Evolutionary conservation across 2,888 invertebrate species (phyloP), one percentile per base, ranked within the genome.

Genomic region (Automeris io): DNA sequence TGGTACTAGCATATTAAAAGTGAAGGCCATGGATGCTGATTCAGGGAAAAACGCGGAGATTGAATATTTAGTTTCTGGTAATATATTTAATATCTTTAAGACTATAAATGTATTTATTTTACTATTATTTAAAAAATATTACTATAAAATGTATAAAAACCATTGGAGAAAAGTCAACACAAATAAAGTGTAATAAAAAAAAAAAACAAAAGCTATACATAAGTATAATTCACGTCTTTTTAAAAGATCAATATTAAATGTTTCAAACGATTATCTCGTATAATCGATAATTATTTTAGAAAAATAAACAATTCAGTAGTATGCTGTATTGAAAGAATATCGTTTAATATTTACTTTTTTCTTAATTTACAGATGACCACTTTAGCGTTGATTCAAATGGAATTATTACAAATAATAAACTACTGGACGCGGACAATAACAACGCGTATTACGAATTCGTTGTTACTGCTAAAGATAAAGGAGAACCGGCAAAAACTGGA

Each of bases 1-100:
- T 23, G 97, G 97, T 42, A 95, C 96, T 19, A 95, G 94, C 47
- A 97, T 99, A 47, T 87, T 98, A 35, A 95, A 95, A 83, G 97
- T 98, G 36, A 96, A 96, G 68, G 98, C 98, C 0, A 96, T 95
- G 87, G 98, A 99, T 63, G 92, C 95, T 0, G 98, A 98, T 73
- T 96, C 97, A 1, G 97, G 97, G 5, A 92, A 93, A 24, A 99
- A 98, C 78, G 97, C 98, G 0, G 96, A 96, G 82, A 97, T 98
- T 43, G 95, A 95, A 67, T 98, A 97, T 77, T 83, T 94, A 25
- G 95, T 98, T 12, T 90, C 90, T 71, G 87, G 87, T 87, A 54
- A 47, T 46, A 32, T 26, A 18, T 22, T 6, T 18, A 22, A 5
- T 2, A 35, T 37, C 22, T 35, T 13, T 8, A 22, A 5, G 16